Conservation (phyloP, 2,113 vertebrate species). For the Brachyistius frenatus region DNA sequence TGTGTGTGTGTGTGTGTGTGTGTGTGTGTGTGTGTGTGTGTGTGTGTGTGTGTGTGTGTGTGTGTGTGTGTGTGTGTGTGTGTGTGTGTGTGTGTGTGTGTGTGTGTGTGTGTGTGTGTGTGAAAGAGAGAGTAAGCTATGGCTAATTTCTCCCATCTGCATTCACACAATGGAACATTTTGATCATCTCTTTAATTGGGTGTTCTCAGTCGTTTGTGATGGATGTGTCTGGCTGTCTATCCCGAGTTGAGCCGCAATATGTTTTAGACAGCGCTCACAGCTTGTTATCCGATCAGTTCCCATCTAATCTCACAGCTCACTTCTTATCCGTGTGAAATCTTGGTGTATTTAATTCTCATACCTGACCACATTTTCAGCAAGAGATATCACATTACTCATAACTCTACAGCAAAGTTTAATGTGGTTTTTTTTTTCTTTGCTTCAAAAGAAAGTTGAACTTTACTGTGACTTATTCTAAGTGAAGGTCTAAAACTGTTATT, state of each 20-base stretch:
- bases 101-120: slow-evolving; percentile 6
- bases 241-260: slow-evolving; percentile 43
- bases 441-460: background rate
- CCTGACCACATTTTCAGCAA: slow-evolving; percentile 19
- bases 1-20: no score
- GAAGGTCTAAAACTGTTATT: background rate
- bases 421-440: background rate
- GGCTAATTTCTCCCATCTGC: slow-evolving; percentile 48
- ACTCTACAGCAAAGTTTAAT: slow-evolving; percentile 14
- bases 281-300: slow-evolving; percentile 68
- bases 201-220: slow-evolving; percentile 51
- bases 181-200: slow-evolving; percentile 56
- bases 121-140: background rate
- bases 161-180: slow-evolving; percentile 41
- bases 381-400: background rate
- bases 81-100: no score
- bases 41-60: background rate
- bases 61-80: no score
- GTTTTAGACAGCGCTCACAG: slow-evolving; percentile 63
- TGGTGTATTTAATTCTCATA: slow-evolving; percentile 51
- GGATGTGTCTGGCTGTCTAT: slow-evolving; percentile 40
- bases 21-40: background rate
- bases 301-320: slow-evolving; percentile 68
- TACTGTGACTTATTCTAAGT: background rate
- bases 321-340: slow-evolving; percentile 58